phyloP scores from a whole-genome alignment of 2,113 vertebrate genomes.

The Psilopsiagon aymara region DNA sequence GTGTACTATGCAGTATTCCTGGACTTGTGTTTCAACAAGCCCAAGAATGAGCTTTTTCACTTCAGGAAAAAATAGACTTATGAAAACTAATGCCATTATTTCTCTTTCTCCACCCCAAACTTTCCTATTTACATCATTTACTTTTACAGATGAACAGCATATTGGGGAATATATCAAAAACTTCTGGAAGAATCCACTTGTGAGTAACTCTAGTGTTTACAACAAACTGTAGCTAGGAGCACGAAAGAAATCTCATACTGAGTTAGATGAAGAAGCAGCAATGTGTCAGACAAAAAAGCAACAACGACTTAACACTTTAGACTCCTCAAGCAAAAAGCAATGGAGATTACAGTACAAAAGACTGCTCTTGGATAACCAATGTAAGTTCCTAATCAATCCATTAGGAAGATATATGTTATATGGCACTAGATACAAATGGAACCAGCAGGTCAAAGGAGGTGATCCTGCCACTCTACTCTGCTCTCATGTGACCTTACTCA shows the following conservation, averaged over 20 bases:
- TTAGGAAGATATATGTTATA: background rate
- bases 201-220: background rate
- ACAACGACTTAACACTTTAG: background rate
- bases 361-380: background rate
- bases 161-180: background rate
- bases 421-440: background rate
- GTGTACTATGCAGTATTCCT: no score
- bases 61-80: background rate
- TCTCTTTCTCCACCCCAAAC: background rate
- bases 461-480: no score
- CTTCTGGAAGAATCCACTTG: background rate
- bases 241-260: background rate
- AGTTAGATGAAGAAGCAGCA: background rate
- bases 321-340: background rate
- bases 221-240: background rate
- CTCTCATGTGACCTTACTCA: no score
- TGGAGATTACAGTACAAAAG: accelerated
- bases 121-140: background rate
- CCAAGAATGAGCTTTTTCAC: background rate
- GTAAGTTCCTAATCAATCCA: background rate
- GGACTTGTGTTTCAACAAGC: background rate
- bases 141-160: background rate
- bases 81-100: background rate
- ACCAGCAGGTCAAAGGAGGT: no score
- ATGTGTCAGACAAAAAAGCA: background rate